Conservation (phyloP, 2,797 vertebrate genomes). For the Salarias fasciatus region DNA sequence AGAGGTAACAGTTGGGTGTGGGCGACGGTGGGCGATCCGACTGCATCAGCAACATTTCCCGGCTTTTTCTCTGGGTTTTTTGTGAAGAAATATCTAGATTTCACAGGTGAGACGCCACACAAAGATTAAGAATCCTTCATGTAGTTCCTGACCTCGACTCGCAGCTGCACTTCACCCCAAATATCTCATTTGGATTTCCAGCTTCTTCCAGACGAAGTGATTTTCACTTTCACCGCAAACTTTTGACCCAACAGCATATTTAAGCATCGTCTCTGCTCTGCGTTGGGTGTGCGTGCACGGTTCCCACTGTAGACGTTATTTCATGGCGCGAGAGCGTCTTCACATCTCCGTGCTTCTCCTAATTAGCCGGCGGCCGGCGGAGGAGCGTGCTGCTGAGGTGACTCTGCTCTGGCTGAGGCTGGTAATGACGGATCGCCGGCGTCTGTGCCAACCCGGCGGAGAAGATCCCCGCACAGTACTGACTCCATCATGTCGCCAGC, state of each 20-base stretch:
- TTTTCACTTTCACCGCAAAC: no score
- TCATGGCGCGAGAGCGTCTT: constrained; percentile 48
- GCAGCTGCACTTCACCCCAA: not conserved
- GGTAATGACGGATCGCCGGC: constrained; percentile 67
- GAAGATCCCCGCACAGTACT: constrained; percentile 34
- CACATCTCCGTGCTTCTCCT: constrained; percentile 55
- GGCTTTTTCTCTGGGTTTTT: constrained; percentile 13
- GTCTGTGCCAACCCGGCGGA: constrained; percentile 56
- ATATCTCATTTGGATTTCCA: constrained; percentile 23
- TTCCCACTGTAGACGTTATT: constrained; percentile 47
- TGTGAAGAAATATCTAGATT: constrained; percentile 5
- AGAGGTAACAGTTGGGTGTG: constrained; percentile 24
- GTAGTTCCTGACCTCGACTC: no score
- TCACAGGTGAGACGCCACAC: not conserved
- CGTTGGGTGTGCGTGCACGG: constrained; percentile 27
- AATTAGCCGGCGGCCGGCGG: constrained; percentile 67
- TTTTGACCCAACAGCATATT: constrained; percentile 47
- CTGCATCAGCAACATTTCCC: constrained; percentile 18
- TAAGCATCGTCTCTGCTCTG: constrained; percentile 30
- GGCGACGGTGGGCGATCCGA: constrained; percentile 12
- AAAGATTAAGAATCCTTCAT: not conserved
- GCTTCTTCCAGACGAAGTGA: constrained; percentile 10
- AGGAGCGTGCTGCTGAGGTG: constrained; percentile 54
- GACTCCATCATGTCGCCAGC: constrained; percentile 9
- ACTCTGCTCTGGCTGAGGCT: constrained; percentile 58